Conservation (phyloP, 2,888 invertebrate species). For the Philereme vetulata region DNA sequence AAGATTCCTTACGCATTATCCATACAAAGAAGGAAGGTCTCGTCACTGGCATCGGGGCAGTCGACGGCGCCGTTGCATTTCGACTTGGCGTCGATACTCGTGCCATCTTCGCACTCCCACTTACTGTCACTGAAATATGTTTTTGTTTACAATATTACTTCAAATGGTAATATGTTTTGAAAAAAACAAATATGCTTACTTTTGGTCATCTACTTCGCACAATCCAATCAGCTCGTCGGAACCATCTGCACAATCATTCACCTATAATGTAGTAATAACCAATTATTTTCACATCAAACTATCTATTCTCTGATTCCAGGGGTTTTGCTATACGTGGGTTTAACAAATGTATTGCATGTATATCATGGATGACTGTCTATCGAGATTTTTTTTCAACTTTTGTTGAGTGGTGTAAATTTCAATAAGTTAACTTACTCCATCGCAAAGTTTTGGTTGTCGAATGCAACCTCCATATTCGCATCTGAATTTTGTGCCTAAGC, state of each 20-base stretch:
- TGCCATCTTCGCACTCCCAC: constrained; percentile 25
- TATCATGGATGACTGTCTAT: no score
- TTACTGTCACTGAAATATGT: background rate
- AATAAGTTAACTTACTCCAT: constrained; percentile 10
- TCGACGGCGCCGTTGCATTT: constrained; percentile 29
- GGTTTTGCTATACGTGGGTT: no score
- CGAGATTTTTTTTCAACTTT: no score
- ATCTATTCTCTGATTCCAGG: no score
- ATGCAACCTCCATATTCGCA: constrained; percentile 19
- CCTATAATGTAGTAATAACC: background rate
- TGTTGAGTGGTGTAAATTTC: no score
- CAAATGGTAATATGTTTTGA: no score
- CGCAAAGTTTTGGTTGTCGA: constrained; percentile 2
- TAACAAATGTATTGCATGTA: no score
- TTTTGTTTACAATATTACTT: no score
- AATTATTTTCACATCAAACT: no score
- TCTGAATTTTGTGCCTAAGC: constrained; percentile 1
- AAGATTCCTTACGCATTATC: constrained; percentile 22
- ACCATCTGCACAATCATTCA: constrained; percentile 23
- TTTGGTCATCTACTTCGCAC: constrained; percentile 5
- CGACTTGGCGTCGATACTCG: constrained; percentile 12
- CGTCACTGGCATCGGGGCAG: constrained; percentile 32
- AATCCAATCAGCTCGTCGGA: constrained; percentile 23
- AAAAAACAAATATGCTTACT: constrained; percentile 5
- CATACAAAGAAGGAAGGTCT: constrained; percentile 29